Base-by-base conservation (phyloP, 1,140 invertebrate genomes). In the Onthophagus taurus region DNA sequence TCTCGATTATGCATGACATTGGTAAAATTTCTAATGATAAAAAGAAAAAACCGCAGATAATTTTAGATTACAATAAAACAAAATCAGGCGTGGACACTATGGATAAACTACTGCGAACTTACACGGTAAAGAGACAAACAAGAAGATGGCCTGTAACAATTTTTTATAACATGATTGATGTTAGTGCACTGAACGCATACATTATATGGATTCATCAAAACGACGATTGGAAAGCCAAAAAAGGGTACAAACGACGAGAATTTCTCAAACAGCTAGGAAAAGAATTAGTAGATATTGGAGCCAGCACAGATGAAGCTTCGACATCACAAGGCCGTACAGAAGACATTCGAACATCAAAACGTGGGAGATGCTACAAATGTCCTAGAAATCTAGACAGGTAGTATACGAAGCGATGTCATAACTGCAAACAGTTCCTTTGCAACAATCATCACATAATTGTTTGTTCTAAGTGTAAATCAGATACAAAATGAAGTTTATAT, bases 101-200 rank as follows among this genome's bases (percentile, higher is more conserved):
- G 38, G 47, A 49, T 31, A 30, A 45, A 24, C 12, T 45, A 19
- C 11, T 45, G 12, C 21, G 36, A 29, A 26, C 9, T 23, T 33
- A 43, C 23, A 45, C 44, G 8, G 42, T 36, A 18, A 54, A 31
- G 36, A 31, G 53, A 37, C 54, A 57, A 52, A 59, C 51, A 19
- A 50, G 44, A 24, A 34, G 50, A 31, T 57, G 52, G 54, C 49
- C 54, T 6, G 43, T 55, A 39, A 48, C 47, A 19, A 18, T 53
- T 2, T 58, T 58, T 38, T 58, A 54, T 42, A 55, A 46, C n/a
- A 59, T 57, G 49, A 14, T 57, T 2, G 52, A 59, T 46, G 55
- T 58, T 31, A 26, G 23, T 26, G 23, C 23, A 26, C n/a, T 26
- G 23, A 26, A 26, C 23, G 23, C 23, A 6, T n/a, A 33, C 13